Base-by-base conservation (phyloP, 2,888 invertebrate genomes). In the Ornithoptera priamus region DNA sequence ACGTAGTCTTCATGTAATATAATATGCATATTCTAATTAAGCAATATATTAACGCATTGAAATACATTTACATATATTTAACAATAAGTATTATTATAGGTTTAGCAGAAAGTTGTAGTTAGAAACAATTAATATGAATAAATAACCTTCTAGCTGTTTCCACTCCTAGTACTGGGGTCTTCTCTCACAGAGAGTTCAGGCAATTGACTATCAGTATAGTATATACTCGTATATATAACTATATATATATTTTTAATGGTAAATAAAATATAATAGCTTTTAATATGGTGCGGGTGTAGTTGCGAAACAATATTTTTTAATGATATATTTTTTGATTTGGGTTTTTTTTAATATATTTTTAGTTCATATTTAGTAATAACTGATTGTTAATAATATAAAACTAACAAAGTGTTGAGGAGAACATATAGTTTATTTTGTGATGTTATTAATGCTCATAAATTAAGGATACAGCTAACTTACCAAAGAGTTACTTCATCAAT, bases 381-480 rank as follows among this genome's bases (percentile, higher is more conserved):
- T 69, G 20, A 42, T 60, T 67, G 22, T 57, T 59, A 24, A 57
- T 18, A 59, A 65, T 53, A 53, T 53, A 65, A 53, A n/a, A 60
- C 42, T 17, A 65, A 66, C 62, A 67, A 53, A 61, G 61, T 15
- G 20, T 62, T 59, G 63, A 36, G 50, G 62, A 50, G 58, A 71
- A 61, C 39, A 70, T 50, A 30, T 63, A 60, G 67, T 70, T 62
- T 61, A 56, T 39, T 73, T 75, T 76, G 73, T 80, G 77, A 80
- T 81, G 77, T 71, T 78, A 81, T 79, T 87, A 84, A 88, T 85
- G 84, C 84, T 87, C 85, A 83, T 82, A 67, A 73, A 69, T 71
- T 73, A 65, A 63, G 70, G 70, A 82, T 76, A 90, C 91, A 80
- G 91, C 91, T 92, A 89, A 85, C 80, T 83, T 87, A 90, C 91